These are phyloP conservation scores for Heteromormyrus szaboi DNA, from an alignment of 2,797 vertebrate species.

Conservation along the genomic window DNA sequence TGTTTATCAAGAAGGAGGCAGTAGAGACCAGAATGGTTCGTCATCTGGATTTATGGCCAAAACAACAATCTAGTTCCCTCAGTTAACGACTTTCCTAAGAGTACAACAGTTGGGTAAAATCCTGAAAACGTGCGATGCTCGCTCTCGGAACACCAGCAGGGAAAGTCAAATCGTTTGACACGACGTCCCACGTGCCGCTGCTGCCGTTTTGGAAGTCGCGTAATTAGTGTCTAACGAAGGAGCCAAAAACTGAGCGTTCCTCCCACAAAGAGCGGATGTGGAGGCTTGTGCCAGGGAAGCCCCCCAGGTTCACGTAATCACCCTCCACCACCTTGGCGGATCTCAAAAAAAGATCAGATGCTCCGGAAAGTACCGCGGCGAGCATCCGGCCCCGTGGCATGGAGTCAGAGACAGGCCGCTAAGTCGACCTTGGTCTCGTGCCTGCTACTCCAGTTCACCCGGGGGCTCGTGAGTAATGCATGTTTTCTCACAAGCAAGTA, in stretches of 20 bases:
- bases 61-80: background rate
- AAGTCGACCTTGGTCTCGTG: background rate
- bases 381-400: background rate
- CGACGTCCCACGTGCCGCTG: background rate
- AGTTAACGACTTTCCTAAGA: background rate
- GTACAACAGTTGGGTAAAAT: background rate
- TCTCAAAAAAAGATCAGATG: background rate
- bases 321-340: background rate
- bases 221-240: background rate
- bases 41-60: background rate
- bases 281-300: background rate
- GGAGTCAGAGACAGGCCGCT: background rate
- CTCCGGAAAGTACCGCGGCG: background rate
- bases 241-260: background rate
- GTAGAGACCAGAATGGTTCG: background rate
- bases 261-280: background rate
- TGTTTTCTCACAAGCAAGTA: background rate
- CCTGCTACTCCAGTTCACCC: background rate
- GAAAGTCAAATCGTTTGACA: background rate
- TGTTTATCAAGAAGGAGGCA: background rate
- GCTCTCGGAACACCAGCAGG: background rate
- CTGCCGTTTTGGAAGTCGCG: background rate
- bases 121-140: background rate
- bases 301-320: background rate
- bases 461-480: background rate